Evolutionary conservation across 2,113 vertebrate species (phyloP), one percentile per base, ranked within the genome.

Genomic region (Nothoprocta perdicaria): DNA sequence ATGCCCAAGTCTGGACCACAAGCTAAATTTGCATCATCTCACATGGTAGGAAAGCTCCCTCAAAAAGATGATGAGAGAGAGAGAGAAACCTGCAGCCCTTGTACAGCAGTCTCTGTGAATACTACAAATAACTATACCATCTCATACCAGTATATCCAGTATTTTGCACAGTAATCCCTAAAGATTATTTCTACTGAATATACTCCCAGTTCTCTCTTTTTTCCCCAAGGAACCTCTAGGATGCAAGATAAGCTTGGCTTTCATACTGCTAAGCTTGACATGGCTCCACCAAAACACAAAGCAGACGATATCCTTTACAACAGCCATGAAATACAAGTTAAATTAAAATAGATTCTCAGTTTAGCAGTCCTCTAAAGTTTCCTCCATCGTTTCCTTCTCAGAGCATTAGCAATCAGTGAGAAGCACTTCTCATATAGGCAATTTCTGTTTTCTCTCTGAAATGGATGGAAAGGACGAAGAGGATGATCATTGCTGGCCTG

Each of bases 401-500:
- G 40, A 79, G 75, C 29, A 62, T 66, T 55, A 85, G 52, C 46
- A 80, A 61, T 46, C 0, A 0, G 76, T 46, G 27, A 80, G 74
- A 88, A 60, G 76, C 66, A 62, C 53, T 83, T 43, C 55, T 89
- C 80, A 67, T 12, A 41, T 1, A 12, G 18, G 27, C 69, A 80
- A 83, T 80, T 87, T 80, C 75, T 55, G 41, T 92, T 91, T 93
- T 82, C 80, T 80, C 89, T 73, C 60, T 35, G 48, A 35, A 84
- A 63, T n/a, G 61, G n/a, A 41, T 67, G 21, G 72, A 85, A 92
- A 80, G 63, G 41, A 63, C 55, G 77, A 58, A 85, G 53, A 82
- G 33, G 53, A 73, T 66, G 55, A 83, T 40, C 29, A 10, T 3
- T 77, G 52, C 63, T 80, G 60, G 50, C n/a, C 55, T 69, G 38